Conservation (phyloP, 2,113 vertebrate genomes). For the Brachionichthys hirsutus region DNA sequence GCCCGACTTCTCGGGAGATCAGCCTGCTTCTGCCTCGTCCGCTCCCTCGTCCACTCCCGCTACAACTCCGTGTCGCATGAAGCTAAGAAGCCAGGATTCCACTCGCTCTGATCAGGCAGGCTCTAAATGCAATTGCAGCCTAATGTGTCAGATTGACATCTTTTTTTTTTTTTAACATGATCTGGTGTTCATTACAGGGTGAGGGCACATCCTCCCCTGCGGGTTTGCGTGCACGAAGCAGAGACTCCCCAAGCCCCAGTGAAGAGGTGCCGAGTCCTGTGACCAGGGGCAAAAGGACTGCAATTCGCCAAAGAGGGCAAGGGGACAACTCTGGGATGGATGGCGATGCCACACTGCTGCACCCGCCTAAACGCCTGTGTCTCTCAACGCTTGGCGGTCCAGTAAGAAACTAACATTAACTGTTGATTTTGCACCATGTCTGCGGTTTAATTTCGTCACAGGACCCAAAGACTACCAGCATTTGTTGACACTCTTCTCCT, state of each 20-base stretch:
- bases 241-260: constrained; percentile 81
- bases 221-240: constrained; percentile 74
- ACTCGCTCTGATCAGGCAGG: constrained; percentile 81
- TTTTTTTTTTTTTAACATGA: not conserved
- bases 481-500: not conserved
- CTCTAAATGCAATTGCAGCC: not conserved
- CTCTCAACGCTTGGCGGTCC: constrained; percentile 84
- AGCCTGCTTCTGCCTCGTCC: constrained; percentile 53
- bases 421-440: not conserved
- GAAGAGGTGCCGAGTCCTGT: constrained; percentile 81
- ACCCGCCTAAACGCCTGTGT: constrained; percentile 83
- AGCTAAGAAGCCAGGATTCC: constrained; percentile 88
- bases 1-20: constrained; percentile 70
- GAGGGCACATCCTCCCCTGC: constrained; percentile 76
- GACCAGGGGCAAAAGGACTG: constrained; percentile 80
- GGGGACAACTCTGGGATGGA: constrained; percentile 72
- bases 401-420: constrained; percentile 75
- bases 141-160: too few relatives aligned
- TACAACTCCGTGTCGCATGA: constrained; percentile 86
- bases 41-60: constrained; percentile 77
- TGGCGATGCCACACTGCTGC: constrained; percentile 77
- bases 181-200: constrained; percentile 47
- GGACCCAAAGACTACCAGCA: too few relatives aligned
- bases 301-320: constrained; percentile 86
- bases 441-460: not conserved